Conservation (phyloP, 2,888 invertebrate genomes). For the Drosophila flavopinicola region DNA sequence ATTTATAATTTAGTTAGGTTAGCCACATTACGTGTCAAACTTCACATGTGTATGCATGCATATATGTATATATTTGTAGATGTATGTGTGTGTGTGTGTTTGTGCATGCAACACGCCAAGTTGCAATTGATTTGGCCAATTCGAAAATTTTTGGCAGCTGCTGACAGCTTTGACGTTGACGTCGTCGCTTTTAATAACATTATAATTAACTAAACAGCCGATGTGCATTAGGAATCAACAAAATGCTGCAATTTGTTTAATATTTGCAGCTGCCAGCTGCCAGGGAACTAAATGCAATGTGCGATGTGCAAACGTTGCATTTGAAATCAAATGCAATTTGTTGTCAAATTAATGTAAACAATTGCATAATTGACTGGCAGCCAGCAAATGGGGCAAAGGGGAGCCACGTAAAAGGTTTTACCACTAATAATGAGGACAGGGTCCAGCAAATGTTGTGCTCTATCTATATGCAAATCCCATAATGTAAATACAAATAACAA, state of each 20-base stretch:
- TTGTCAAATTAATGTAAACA: conserved; percentile 72
- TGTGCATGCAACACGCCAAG: conserved; percentile 7
- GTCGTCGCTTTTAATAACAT: conserved; percentile 55
- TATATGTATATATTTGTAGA: neutral
- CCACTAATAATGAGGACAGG: conserved; percentile 45
- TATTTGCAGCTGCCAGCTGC: conserved; percentile 2
- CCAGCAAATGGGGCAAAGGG: conserved; percentile 2
- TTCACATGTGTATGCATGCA: neutral
- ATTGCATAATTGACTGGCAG: conserved; percentile 57
- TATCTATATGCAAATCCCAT: conserved; percentile 36
- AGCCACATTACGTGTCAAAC: neutral
- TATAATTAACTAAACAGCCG: conserved; percentile 61
- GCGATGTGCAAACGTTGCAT: conserved; percentile 53
- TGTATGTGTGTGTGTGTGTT: neutral
- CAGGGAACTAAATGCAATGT: neutral
- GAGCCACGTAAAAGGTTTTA: conserved; percentile 14
- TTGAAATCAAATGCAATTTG: conserved; percentile 64
- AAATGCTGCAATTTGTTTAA: conserved; percentile 34
- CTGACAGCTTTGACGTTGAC: conserved; percentile 40
- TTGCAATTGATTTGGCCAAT: conserved; percentile 16
- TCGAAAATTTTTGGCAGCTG: conserved; percentile 32
- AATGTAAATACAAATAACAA: conserved; percentile 34
- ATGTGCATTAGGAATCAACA: conserved; percentile 30
- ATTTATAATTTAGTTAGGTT: neutral
- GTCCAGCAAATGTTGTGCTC: conserved; percentile 13